A percentile compares a stretch with the other conserved stretches of the same genome.
Conservation (phyloP, 1,140 invertebrate species). For the Dufourea novaeangliae region DNA sequence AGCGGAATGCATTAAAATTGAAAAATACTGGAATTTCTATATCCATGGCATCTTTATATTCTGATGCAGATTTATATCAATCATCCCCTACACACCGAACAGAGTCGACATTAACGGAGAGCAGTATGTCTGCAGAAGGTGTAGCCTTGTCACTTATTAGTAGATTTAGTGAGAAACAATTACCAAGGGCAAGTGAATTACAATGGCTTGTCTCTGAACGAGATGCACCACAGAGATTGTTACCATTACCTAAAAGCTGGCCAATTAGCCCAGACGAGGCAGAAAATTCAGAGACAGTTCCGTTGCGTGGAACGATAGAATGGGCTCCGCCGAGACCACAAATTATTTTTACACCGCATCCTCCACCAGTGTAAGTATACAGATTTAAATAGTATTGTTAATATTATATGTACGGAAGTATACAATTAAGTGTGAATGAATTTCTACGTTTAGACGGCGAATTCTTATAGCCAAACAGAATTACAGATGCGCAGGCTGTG, state of each 20-base stretch:
- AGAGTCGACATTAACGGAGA: conserved; percentile 76
- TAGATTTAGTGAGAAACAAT: conserved; percentile 89
- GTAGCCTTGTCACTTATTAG: conserved; percentile 90
- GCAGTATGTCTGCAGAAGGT: conserved; percentile 87
- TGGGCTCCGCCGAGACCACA: conserved; percentile 94
- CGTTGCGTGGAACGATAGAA: conserved; percentile 88
- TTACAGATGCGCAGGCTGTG: conserved; percentile 93
- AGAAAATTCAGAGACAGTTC: conserved; percentile 78
- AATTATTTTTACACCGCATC: conserved; percentile 92
- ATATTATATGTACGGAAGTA: not conserved
- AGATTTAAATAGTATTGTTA: not conserved
- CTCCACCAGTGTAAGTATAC: conserved; percentile 84
- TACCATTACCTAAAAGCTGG: conserved; percentile 89
- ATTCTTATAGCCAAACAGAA: conserved; percentile 89
- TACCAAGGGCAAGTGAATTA: conserved; percentile 90
- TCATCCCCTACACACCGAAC: conserved; percentile 61
- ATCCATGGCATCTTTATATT: conserved; percentile 86
- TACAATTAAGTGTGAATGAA: not conserved
- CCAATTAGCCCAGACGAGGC: conserved; percentile 85
- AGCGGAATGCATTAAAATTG: conserved; percentile 77
- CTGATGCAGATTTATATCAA: conserved; percentile 81
- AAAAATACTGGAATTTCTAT: conserved; percentile 81
- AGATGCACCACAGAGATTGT: conserved; percentile 89
- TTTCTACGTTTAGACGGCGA: conserved; percentile 82
- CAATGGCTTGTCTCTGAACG: conserved; percentile 91